These are phyloP conservation scores for Pollenia amentaria DNA, from an alignment of 2,888 invertebrate genomes.

Conservation along the genomic window DNA sequence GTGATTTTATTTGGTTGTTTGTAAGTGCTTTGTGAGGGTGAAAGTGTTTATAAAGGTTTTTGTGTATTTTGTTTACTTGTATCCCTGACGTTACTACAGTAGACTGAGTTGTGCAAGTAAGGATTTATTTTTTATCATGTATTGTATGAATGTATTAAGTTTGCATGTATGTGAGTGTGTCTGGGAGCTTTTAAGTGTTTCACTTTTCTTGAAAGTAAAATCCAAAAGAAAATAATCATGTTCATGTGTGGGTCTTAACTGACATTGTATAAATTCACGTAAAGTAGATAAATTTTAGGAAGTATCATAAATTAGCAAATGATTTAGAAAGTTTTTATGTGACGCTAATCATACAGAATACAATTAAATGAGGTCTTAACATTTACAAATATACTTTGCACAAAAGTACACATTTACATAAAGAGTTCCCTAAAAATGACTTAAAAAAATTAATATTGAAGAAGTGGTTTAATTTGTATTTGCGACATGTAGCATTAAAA, in stretches of 20 bases:
- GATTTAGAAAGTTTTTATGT: constrained; percentile 54
- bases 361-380: constrained; percentile 32
- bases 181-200: constrained; percentile 43
- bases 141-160: too few relatives aligned
- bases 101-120: constrained; percentile 6
- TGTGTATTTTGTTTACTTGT: background rate
- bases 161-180: background rate
- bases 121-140: background rate
- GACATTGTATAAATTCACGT: constrained; percentile 47
- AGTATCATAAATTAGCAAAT: constrained; percentile 60
- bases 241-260: constrained; percentile 30
- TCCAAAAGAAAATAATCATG: constrained; percentile 14
- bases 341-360: constrained; percentile 41
- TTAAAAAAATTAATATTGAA: too few relatives aligned
- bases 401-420: background rate
- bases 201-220: constrained; percentile 34
- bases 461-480: too few relatives aligned
- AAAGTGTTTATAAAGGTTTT: background rate
- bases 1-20: constrained; percentile 36
- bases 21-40: constrained; percentile 5
- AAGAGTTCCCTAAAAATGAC: too few relatives aligned
- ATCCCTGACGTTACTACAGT: background rate
- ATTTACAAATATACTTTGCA: background rate
- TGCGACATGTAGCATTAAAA: too few relatives aligned
- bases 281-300: constrained; percentile 34